phyloP scores from a whole-genome alignment of 2,113 vertebrate species.

The Pteronura brasiliensis region DNA sequence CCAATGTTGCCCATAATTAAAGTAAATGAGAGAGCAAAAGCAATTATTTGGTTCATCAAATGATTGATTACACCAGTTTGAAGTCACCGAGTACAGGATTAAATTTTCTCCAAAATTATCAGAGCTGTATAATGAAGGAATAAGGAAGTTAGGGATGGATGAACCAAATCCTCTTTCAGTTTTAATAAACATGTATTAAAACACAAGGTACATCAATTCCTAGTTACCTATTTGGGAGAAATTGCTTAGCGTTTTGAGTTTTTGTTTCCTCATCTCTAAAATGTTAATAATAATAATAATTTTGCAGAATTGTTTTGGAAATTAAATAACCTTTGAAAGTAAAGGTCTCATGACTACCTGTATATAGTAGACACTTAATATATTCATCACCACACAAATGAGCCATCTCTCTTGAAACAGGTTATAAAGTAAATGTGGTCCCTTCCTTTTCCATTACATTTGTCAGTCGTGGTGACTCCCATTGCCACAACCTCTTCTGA shows the following conservation, averaged over 20 bases:
- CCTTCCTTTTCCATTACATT: background rate
- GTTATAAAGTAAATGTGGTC: background rate
- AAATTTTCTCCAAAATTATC: slow-evolving; percentile 57
- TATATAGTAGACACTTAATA: background rate
- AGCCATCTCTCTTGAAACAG: background rate
- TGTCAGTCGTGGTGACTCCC: background rate
- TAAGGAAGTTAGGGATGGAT: background rate
- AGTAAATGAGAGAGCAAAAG: slow-evolving; percentile 72
- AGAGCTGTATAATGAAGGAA: slow-evolving; percentile 16
- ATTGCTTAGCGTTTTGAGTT: background rate
- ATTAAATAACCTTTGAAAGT: background rate
- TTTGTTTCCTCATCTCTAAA: background rate
- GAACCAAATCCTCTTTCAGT: background rate
- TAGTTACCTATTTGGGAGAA: background rate
- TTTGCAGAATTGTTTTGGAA: background rate
- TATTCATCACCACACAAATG: background rate
- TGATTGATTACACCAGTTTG: slow-evolving; percentile 64
- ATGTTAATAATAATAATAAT: background rate
- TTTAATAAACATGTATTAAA: slow-evolving; percentile 35
- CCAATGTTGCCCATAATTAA: slow-evolving; percentile 65
- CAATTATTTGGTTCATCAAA: slow-evolving; percentile 73
- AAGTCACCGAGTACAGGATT: slow-evolving; percentile 41
- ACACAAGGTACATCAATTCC: background rate
- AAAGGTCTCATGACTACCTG: background rate
- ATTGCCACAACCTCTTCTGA: background rate